Evolutionary conservation across 2,888 invertebrate genomes (phyloP).

Genomic region (Pseudoips prasinana): DNA sequence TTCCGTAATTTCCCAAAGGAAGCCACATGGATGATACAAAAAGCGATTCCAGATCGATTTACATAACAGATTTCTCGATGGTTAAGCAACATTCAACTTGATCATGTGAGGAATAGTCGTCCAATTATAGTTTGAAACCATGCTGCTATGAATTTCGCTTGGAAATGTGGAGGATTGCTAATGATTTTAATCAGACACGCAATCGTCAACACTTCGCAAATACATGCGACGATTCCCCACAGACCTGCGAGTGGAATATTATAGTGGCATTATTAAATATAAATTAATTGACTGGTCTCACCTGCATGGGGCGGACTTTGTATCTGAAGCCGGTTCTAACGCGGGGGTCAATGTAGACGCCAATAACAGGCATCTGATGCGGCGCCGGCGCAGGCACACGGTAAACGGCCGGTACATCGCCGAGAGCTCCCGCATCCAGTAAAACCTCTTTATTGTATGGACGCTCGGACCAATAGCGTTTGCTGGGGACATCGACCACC

Average conservation of each 20-base stretch:
- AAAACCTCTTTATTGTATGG: constrained; percentile 58
- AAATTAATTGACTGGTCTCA: constrained; percentile 63
- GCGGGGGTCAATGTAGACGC: constrained; percentile 87
- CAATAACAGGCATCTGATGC: constrained; percentile 86
- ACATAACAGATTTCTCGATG: constrained; percentile 51
- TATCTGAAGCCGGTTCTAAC: constrained; percentile 89
- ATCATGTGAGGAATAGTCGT: constrained; percentile 53
- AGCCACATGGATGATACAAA: constrained; percentile 62
- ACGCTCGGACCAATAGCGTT: constrained; percentile 55
- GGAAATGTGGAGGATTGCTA: constrained; percentile 73
- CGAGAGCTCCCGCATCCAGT: constrained; percentile 82
- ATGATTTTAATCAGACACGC: constrained; percentile 36
- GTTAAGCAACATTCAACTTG: constrained; percentile 66
- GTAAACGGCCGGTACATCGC: constrained; percentile 86
- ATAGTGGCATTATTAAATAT: constrained; percentile 36
- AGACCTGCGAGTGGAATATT: constrained; percentile 41
- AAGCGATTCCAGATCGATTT: constrained; percentile 53
- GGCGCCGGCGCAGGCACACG: constrained; percentile 81
- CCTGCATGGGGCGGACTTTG: constrained; percentile 85
- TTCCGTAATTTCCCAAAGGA: constrained; percentile 45
- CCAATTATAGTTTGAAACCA: constrained; percentile 3
- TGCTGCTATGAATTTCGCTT: not conserved
- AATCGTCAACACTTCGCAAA: constrained; percentile 68
- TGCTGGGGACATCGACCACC: constrained; percentile 50
- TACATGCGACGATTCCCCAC: constrained; percentile 55